Evolutionary conservation across 1,140 invertebrate species (phyloP).

Genomic region (Cephus cinctus): DNA sequence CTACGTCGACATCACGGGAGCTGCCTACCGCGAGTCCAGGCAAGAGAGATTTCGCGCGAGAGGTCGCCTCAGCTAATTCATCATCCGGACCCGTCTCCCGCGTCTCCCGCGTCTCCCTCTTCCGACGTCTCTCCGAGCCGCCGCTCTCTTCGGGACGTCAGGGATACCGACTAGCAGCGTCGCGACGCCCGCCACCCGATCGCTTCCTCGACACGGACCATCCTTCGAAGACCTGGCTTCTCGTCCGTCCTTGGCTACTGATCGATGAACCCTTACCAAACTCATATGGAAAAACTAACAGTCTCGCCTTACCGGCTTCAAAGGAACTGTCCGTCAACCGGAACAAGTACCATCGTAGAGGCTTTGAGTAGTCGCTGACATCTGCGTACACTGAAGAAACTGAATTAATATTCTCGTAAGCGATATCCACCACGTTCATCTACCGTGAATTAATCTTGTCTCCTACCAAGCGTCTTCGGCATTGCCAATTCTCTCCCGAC

Average conservation of each 20-base stretch:
- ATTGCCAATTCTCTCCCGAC: too few species aligned
- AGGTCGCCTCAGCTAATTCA: conserved; percentile 53
- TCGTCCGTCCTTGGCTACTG: neutral
- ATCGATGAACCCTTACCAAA: neutral
- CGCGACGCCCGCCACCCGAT: neutral
- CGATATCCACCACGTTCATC: too few species aligned
- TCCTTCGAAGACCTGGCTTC: neutral
- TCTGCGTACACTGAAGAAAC: too few species aligned
- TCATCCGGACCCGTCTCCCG: too few species aligned
- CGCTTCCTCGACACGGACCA: neutral
- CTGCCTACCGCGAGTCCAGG: conserved; percentile 43
- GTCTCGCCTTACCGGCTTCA: too few species aligned
- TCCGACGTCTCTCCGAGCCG: conserved; percentile 21
- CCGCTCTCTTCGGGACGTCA: neutral
- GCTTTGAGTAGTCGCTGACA: too few species aligned
- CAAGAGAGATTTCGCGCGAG: conserved; percentile 50
- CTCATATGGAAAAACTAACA: too few species aligned
- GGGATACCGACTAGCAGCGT: neutral
- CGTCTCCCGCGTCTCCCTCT: conserved; percentile 6
- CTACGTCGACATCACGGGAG: conserved; percentile 48
- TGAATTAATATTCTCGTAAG: too few species aligned
- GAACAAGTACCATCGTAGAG: too few species aligned
- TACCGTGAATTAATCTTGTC: too few species aligned
- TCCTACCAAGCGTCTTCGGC: too few species aligned
- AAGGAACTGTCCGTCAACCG: too few species aligned